Percentiles rank a stretch among this genome's conserved stretches.
Conservation (phyloP, 2,888 invertebrate species). For the Stenurella melanura region DNA sequence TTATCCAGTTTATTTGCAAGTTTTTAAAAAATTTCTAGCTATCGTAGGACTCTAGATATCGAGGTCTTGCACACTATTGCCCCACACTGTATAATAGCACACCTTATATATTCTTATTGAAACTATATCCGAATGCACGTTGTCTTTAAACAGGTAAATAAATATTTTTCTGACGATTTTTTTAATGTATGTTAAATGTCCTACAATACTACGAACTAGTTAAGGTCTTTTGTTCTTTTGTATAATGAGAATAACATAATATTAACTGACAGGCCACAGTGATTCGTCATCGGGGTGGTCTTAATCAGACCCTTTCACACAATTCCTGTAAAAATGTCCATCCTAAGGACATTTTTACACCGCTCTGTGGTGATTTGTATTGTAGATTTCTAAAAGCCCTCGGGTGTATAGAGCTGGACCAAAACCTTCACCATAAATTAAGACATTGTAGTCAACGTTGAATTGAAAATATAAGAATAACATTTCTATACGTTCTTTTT, state of each 20-base stretch:
- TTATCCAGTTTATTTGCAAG: too few relatives aligned
- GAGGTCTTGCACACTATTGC: too few relatives aligned
- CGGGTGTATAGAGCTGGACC: background rate
- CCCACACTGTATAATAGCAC: too few relatives aligned
- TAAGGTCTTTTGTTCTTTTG: background rate
- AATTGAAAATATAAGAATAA: background rate
- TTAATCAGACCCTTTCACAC: constrained; percentile 19
- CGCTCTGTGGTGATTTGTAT: background rate
- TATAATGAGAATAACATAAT: constrained; percentile 7
- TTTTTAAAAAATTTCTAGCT: too few relatives aligned
- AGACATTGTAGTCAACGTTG: constrained; percentile 17
- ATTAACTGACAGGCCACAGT: background rate
- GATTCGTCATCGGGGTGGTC: constrained; percentile 13
- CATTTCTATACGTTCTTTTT: background rate
- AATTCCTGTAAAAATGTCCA: constrained; percentile 22
- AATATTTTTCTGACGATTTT: too few relatives aligned
- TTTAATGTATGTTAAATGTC: background rate
- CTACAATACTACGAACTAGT: background rate
- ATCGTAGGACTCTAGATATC: too few relatives aligned
- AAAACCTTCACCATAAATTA: constrained; percentile 10
- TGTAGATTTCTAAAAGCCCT: constrained; percentile 12
- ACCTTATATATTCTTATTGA: too few relatives aligned
- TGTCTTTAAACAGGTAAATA: too few relatives aligned
- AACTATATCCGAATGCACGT: too few relatives aligned
- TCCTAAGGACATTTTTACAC: background rate